phyloP scores from a whole-genome alignment of 1,140 invertebrate species.

The Trichonephila inaurata region DNA sequence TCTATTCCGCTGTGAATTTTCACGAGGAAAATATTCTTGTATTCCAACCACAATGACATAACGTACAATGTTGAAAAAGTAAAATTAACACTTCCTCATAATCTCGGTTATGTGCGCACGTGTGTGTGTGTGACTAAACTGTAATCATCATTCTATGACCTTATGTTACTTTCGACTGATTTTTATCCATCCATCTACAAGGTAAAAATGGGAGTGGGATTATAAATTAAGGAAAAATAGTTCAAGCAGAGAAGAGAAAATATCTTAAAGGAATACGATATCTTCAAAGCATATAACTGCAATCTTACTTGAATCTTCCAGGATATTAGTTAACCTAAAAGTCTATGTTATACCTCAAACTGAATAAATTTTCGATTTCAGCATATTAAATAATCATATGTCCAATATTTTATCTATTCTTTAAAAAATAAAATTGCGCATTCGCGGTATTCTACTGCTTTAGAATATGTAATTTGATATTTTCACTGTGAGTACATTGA shows the following conservation, averaged over 20 bases:
- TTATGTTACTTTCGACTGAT: background rate
- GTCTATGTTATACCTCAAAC: too few relatives aligned
- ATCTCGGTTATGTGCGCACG: background rate
- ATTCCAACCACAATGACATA: background rate
- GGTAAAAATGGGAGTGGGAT: background rate
- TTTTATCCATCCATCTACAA: background rate
- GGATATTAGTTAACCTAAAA: too few relatives aligned
- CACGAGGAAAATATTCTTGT: background rate
- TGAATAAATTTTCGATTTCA: background rate
- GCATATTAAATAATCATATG: too few relatives aligned
- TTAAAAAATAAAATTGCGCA: too few relatives aligned
- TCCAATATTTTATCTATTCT: background rate
- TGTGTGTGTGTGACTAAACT: slow-evolving; percentile 7
- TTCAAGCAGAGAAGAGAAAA: background rate
- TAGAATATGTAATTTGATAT: too few relatives aligned
- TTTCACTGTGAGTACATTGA: too few relatives aligned
- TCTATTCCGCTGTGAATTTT: background rate
- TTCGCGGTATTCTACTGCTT: background rate
- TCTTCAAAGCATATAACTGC: too few relatives aligned
- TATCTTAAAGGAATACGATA: too few relatives aligned
- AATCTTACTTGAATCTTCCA: too few relatives aligned
- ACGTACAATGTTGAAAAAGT: background rate
- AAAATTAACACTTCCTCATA: background rate
- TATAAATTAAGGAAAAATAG: background rate
- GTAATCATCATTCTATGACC: background rate